Evolutionary conservation across 1,140 invertebrate species (phyloP), one percentile per base, ranked within the genome.

Genomic region (Drosophila orosa): DNA sequence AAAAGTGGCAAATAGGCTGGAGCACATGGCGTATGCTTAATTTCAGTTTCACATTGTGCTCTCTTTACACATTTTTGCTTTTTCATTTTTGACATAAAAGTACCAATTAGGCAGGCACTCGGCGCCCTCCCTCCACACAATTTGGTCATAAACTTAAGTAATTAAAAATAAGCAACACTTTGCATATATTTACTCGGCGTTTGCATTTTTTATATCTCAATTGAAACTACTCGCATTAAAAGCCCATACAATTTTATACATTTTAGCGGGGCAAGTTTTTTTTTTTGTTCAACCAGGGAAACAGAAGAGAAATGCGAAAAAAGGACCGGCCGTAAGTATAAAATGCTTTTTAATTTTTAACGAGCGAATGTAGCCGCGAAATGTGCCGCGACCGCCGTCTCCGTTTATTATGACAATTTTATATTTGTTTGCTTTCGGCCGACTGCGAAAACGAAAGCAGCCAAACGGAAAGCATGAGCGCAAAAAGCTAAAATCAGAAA

Each of bases 381-480:
- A 74, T 74, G 37, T 47, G 48, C 37, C 50, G 29, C 48, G 47
- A 65, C 69, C 62, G 73, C 61, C 37, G 50, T 56, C 37, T 10
- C 27, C 55, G 79, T 87, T 87, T 87, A 87, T 86, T 83, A 86
- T 87, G 83, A 87, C 83, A 73, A 66, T 86, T 87, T 87, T 87
- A 87, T 87, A 83, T 87, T 79, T 89, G 82, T 82, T 86, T 86
- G 57, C 62, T 35, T 71, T 50, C 45, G 45, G 35, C 48, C 68
- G 56, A 63, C 79, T 60, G 66, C 56, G 72, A 87, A 87, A 87
- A 83, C 62, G 78, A 85, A 85, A 86, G 68, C 66, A 65, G 65
- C 29, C 56, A 65, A 66, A 68, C 62, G 65, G 65, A 68, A 68
- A 68, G 65, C 65, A 31, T 17, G 35, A 35, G 24, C 29, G 59